Base-by-base conservation (phyloP, 2,888 invertebrate species). In the Ferrisia virgata region DNA sequence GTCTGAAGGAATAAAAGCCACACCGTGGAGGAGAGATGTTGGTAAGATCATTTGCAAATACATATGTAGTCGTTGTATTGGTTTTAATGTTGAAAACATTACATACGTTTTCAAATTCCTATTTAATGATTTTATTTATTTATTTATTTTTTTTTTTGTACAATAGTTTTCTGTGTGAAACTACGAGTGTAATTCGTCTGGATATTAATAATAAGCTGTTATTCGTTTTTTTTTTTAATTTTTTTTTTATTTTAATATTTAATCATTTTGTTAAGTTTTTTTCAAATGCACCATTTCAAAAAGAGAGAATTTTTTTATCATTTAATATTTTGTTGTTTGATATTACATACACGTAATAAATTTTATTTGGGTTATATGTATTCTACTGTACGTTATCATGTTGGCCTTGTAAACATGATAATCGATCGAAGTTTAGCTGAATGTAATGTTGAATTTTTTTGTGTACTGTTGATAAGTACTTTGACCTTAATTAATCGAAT, bases 391-490 rank as follows among this genome's bases (percentile, higher is more conserved):
- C 18, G 36, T 36, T 76, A 76, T 76, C 72, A 28, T 13, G 72
- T 76, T 76, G 72, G 36, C 72, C 72, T 76, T 76, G 72, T 76
- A 76, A 76, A 76, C 72, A 36, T 8, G 72, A 76, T 76, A 76
- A 76, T 76, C 36, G 72, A 76, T 76, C 72, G 72, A 36, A 31
- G 72, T 76, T 33, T 76, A 76, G 36, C 36, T n/a, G 22, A 36
- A 33, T 36, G 72, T 76, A 76, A 76, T 76, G 72, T 76, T 36
- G 72, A 76, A 36, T 76, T 76, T 76, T 28, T 76, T 76, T 76
- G 33, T 76, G 33, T 36, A 18, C 72, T 6, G 18, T 33, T 36
- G 72, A 76, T 76, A 76, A 76, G 36, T 36, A 76, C n/a, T 69
- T 69, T 69, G 31, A 28, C 31, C 69, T 69, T 53, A 53, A 53